Evolutionary conservation across 2,797 vertebrate genomes (phyloP), one percentile per base, ranked within the genome.

Genomic region (Antennarius maculatus): DNA sequence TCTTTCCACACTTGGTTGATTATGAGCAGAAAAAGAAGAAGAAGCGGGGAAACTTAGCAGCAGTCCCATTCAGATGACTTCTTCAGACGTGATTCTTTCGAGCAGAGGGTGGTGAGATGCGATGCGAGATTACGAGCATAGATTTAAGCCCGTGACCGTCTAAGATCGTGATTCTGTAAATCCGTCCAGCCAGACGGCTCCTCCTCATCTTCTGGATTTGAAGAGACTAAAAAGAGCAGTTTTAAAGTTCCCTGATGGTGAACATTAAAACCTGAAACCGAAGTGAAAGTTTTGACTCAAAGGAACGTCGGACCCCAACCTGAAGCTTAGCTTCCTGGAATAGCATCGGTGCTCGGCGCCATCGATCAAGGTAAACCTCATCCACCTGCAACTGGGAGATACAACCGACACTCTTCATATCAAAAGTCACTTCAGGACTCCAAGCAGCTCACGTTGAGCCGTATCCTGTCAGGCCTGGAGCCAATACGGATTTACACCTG

Each of bases 401-500:
- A 93, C 74, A 90, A 77, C 76, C 63, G 76, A 86, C 85, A 81
- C 80, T 83, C 66, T 58, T 81, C 74, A 77, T 78, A 86, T 89
- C 78, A 85, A 81, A 84, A 82, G 82, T 74, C 83, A 65, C 80
- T 82, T 80, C 76, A 82, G 81, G 78, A 85, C 80, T 86, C 76
- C 83, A 84, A 68, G 66, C 71, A 56, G 79, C 77, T 81, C 74
- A 72, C 83, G 77, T 81, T 85, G 80, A 89, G 84, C 80, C 52
- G 29, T 75, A 79, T 79, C 79, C 86, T 81, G 84, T 86, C 88
- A 78, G 82, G 80, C 80, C 83, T 69, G n/a, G 39, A 86, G 83
- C 83, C 85, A 86, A 58, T 70, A 13, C 46, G 79, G 88, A 91
- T 91, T 92, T 91, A 88, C 84, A 89, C 88, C 88, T 90, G 85